phyloP scores from a whole-genome alignment of 2,888 invertebrate species.

The Spodoptera picta region DNA sequence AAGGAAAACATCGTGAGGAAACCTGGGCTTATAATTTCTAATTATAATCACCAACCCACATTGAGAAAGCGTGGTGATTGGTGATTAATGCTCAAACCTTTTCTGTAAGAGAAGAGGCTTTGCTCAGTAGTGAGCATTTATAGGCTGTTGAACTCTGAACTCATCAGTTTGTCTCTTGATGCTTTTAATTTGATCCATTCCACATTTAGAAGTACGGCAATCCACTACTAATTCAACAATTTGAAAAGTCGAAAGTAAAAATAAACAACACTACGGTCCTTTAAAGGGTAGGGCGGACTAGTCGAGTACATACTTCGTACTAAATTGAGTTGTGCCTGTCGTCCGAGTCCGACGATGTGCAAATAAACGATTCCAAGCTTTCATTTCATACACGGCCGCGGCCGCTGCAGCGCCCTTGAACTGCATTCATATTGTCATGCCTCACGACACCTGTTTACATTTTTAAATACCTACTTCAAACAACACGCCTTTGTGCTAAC shows the following conservation, averaged over 20 bases:
- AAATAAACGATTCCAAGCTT: constrained; percentile 47
- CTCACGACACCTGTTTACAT: constrained; percentile 33
- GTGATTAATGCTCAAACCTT: no score
- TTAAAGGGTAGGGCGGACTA: constrained; percentile 1
- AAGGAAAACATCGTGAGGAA: no score
- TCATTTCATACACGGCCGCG: constrained; percentile 38
- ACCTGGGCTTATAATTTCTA: no score
- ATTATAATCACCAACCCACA: no score
- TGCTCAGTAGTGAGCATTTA: no score
- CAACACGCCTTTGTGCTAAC: constrained; percentile 25
- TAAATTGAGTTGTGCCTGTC: constrained; percentile 30
- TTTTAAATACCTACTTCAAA: constrained; percentile 27
- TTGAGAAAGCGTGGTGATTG: no score
- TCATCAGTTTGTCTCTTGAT: no score
- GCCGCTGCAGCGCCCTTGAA: constrained; percentile 52
- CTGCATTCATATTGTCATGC: constrained; percentile 44
- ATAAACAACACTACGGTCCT: neutral
- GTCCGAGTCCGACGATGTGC: constrained; percentile 35
- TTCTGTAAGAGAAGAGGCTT: no score
- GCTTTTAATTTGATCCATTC: no score
- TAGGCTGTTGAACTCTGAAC: no score
- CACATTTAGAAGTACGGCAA: no score
- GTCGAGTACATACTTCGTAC: constrained; percentile 11
- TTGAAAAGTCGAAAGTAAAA: neutral
- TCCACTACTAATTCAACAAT: no score